A percentile compares a stretch with the other conserved stretches of the same genome.
Conservation (phyloP, 2,797 vertebrate species). For the Jordanella pulchra region DNA sequence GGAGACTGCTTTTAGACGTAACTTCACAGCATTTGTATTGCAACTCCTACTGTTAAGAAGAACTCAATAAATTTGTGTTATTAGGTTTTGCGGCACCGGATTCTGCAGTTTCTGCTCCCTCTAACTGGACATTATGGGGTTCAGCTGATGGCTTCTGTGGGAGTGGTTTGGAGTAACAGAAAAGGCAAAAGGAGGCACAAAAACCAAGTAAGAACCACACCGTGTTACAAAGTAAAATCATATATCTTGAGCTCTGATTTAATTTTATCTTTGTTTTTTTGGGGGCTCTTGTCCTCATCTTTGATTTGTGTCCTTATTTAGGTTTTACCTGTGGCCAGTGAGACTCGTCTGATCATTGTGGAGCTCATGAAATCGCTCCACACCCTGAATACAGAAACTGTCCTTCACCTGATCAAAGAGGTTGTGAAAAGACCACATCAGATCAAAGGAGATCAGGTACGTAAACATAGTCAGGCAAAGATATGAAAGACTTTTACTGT, state of each 20-base stretch:
- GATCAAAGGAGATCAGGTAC: conserved; percentile 92
- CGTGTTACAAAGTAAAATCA: background rate
- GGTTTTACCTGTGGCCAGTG: conserved; percentile 85
- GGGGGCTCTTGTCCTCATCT: background rate
- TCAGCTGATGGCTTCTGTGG: conserved; percentile 89
- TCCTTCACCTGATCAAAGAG: conserved; percentile 90
- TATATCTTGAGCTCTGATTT: background rate
- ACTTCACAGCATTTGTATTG: background rate
- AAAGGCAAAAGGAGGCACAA: conserved; percentile 84
- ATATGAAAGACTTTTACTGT: background rate
- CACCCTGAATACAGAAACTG: conserved; percentile 83
- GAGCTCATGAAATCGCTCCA: conserved; percentile 88
- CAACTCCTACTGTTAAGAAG: background rate
- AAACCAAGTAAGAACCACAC: conserved; percentile 81
- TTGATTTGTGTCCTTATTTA: conserved; percentile 53
- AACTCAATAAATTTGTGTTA: background rate
- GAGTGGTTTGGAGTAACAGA: conserved; percentile 90
- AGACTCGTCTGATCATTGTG: conserved; percentile 86
- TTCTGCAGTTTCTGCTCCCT: conserved; percentile 91
- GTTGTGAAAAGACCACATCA: conserved; percentile 95
- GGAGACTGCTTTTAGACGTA: background rate
- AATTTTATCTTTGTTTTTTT: background rate
- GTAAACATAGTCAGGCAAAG: background rate
- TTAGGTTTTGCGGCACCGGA: conserved; percentile 83
- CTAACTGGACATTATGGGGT: conserved; percentile 87